Conservation (phyloP, 2,888 invertebrate genomes). For the Hypercompe scribonia region DNA sequence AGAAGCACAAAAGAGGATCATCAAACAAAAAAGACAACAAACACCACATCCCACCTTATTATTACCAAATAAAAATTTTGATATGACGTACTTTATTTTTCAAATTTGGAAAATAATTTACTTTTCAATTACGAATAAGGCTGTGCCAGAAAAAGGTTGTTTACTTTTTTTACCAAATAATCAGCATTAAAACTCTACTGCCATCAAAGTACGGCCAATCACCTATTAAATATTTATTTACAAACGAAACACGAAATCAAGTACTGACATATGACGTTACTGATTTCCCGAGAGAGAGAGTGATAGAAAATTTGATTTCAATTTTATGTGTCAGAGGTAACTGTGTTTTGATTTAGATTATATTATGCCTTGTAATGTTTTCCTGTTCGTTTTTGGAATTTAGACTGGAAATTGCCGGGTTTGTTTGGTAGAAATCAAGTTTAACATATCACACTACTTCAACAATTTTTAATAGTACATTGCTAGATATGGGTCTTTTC, state of each 20-base stretch:
- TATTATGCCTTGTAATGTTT: slow-evolving; percentile 19
- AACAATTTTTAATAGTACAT: too few relatives aligned
- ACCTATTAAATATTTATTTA: slow-evolving; percentile 73
- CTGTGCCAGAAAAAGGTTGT: background rate
- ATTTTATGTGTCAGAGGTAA: slow-evolving; percentile 60
- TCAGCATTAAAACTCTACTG: slow-evolving; percentile 63
- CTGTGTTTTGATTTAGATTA: slow-evolving; percentile 57
- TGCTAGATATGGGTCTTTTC: too few relatives aligned
- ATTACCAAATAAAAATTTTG: too few relatives aligned
- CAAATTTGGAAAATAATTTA: background rate
- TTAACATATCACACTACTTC: too few relatives aligned
- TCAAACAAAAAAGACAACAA: too few relatives aligned
- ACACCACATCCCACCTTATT: too few relatives aligned
- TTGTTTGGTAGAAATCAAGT: background rate
- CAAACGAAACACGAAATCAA: slow-evolving; percentile 68
- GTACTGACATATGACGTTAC: slow-evolving; percentile 57
- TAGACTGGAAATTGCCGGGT: background rate
- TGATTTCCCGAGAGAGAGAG: slow-evolving; percentile 73
- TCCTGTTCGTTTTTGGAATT: background rate
- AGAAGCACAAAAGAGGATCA: too few relatives aligned
- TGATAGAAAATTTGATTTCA: slow-evolving; percentile 71
- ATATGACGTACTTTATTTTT: too few relatives aligned
- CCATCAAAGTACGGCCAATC: slow-evolving; percentile 63
- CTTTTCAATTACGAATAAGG: background rate
- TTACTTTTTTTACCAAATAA: slow-evolving; percentile 44